Base-by-base conservation (phyloP, 2,888 invertebrate species). In the Ariolimax columbianus region DNA sequence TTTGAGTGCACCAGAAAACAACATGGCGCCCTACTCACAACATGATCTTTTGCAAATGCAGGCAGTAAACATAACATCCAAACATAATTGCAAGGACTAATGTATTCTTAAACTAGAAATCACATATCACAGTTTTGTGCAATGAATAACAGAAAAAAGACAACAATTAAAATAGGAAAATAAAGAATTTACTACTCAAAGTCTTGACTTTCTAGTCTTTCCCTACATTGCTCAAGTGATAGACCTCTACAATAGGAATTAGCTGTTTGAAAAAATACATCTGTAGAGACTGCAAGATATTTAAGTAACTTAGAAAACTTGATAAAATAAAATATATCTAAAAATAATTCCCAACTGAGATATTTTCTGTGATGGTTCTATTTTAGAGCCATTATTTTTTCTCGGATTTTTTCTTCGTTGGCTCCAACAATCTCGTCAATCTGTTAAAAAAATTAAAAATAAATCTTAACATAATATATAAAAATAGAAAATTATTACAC, bases 401-500 rank as follows among this genome's bases (percentile, higher is more conserved):
- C 78, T 40, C 36, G 19, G 51, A 83, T 66, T 30, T 70, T 77
- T 11, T 68, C 77, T 63, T 77, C 36, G 30, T 83, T 83, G 78
- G 83, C 83, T n/a, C 83, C 83, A 70, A 83, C 78, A 38, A 83
- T 30, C 47, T 78, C 83, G 72, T 78, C 83, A 70, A 83, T 26
- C 83, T 83, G 83, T 38, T 38, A 14, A 72, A 63, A 0, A 63
- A 40, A 73, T n/a, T 36, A 59, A 75, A 63, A 17, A 30, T 30
- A 77, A 3, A 19, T 77, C 17, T 51, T 30, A 59, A 59, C 36
- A n/a, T 23, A 63, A n/a, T n/a, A 63, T 23, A 63, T n/a, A n/a
- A 63, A 63, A 63, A 63, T 63, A 2, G 2, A 55, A 17, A 47
- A 55, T 19, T 55, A 14, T 47, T 6, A 47, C 47, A 47, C 47